Conservation (phyloP, 2,797 vertebrate species). For the Bovichtus diacanthus region DNA sequence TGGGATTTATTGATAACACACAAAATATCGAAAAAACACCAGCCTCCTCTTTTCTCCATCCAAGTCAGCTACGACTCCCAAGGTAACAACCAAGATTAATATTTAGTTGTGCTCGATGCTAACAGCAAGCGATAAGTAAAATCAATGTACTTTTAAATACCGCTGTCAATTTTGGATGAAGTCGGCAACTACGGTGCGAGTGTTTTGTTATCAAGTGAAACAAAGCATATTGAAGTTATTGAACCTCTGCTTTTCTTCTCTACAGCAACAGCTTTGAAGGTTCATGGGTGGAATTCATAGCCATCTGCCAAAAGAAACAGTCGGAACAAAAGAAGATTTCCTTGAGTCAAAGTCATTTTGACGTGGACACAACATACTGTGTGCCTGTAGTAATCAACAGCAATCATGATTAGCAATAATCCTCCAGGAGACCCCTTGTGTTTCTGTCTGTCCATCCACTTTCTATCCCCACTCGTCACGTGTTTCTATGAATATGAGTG, state of each 20-base stretch:
- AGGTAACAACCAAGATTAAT: too few species aligned
- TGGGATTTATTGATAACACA: neutral
- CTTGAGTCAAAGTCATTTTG: neutral
- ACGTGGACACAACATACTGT: neutral
- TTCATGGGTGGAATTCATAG: neutral
- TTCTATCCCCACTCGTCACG: neutral
- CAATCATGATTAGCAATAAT: neutral
- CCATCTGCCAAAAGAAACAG: neutral
- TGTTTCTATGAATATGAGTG: neutral
- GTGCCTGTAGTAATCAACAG: too few species aligned
- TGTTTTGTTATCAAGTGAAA: neutral
- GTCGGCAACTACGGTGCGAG: neutral
- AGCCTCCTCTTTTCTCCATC: neutral
- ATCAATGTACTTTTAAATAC: neutral
- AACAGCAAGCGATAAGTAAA: too few species aligned
- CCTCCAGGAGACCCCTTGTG: neutral
- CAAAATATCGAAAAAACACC: neutral
- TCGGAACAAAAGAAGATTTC: neutral
- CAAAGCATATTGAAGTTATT: neutral
- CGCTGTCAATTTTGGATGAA: neutral
- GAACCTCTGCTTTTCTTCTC: neutral
- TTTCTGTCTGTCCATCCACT: slow-evolving; percentile 2
- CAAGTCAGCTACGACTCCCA: too few species aligned
- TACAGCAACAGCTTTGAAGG: neutral
- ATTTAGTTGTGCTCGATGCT: too few species aligned